Evolutionary conservation across 2,888 invertebrate species (phyloP), one percentile per base, ranked within the genome.

Genomic region (Vanessa cardui): DNA sequence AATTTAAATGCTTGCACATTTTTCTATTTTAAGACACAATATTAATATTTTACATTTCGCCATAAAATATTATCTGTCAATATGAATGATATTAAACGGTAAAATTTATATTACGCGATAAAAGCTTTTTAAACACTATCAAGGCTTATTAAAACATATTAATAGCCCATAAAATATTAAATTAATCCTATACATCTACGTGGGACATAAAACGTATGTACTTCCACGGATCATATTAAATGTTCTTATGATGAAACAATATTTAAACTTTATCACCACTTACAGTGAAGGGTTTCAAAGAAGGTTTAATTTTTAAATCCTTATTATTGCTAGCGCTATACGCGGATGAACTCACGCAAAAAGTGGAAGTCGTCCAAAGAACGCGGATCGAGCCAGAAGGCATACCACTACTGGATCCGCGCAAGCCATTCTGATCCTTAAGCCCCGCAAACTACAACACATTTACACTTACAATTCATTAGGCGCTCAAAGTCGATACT

Each of bases 301-400:
- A 72, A 76, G 73, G 71, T 81, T 81, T 77, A 81, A 84, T 83
- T 87, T 83, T 84, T 71, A 86, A 86, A 86, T 83, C 83, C 85
- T 86, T 86, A 84, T 87, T 86, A 89, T 86, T 85, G 85, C 84
- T 79, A 82, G 79, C 77, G 80, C 83, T 86, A 80, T 82, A 86
- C 78, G 79, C 83, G 87, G 86, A 87, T 89, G 86, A 89, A 88
- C 86, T 84, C 76, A 70, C 75, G 80, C 87, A 92, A 92, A 92
- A 92, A 92, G 85, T 89, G 82, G 90, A 87, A 87, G 86, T 86
- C 83, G 83, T 79, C 81, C 80, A 80, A 88, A 88, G 90, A 91
- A 92, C 91, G 91, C 91, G 91, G 91, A 91, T 89, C 83, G 85
- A 79, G 82, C 81, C 80, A 83, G 81, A 74, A 76, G 78, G 78